Evolutionary conservation across 2,888 invertebrate species (phyloP).

Genomic region (Ganaspis brasiliensis): DNA sequence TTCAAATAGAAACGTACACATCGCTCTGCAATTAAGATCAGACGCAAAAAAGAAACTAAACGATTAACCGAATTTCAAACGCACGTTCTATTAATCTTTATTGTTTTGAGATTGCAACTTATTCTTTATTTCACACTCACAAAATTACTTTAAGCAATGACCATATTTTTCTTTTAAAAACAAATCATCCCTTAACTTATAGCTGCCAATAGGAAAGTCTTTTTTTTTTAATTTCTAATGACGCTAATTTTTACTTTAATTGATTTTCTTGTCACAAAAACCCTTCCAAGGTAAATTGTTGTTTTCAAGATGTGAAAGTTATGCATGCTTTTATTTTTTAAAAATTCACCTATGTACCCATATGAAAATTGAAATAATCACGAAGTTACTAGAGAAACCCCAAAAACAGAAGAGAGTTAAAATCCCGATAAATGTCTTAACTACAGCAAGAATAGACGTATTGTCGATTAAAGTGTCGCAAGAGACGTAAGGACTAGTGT

Average conservation of each 20-base stretch:
- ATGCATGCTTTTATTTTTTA: conserved; percentile 40
- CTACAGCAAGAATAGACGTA: conserved; percentile 68
- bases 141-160: conserved; percentile 29
- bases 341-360: conserved; percentile 74
- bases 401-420: conserved; percentile 68
- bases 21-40: conserved; percentile 32
- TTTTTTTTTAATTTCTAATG: neutral
- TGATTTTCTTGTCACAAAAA: neutral
- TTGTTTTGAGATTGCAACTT: neutral
- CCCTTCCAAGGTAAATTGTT: neutral
- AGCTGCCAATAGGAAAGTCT: neutral
- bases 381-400: conserved; percentile 60
- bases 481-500: conserved; percentile 79
- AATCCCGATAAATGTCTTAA: conserved; percentile 64
- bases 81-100: neutral
- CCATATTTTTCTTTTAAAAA: conserved; percentile 6
- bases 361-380: conserved; percentile 64
- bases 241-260: neutral
- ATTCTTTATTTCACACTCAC: conserved; percentile 6
- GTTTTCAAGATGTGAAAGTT: too few species aligned
- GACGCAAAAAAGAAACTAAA: conserved; percentile 9
- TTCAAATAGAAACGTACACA: conserved; percentile 21
- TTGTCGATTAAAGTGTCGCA: conserved; percentile 72
- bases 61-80: conserved; percentile 26
- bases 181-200: neutral